Evolutionary conservation across 2,888 invertebrate genomes (phyloP).

Genomic region (Pogonocherus hispidulus): DNA sequence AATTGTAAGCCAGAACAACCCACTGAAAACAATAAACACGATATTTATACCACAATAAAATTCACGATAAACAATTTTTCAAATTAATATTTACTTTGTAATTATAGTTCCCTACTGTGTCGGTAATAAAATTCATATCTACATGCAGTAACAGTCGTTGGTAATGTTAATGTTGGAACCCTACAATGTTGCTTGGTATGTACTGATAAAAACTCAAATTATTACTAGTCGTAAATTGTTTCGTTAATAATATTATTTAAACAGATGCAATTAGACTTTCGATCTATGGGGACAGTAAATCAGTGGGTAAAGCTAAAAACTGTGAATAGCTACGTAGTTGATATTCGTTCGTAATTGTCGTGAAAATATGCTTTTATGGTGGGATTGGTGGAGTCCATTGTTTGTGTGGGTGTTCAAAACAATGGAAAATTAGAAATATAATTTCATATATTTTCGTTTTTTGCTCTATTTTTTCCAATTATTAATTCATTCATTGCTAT

Average conservation of each 20-base stretch:
- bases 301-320: background rate
- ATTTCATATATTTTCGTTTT: too few species aligned
- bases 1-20: background rate
- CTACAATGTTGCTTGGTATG: slow-evolving; percentile 29
- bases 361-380: too few species aligned
- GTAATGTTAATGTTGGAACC: background rate
- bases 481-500: too few species aligned
- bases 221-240: slow-evolving; percentile 34
- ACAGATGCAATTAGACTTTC: slow-evolving; percentile 7
- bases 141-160: background rate
- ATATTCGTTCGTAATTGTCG: background rate
- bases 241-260: slow-evolving; percentile 4
- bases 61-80: background rate
- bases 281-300: background rate
- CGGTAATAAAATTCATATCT: background rate
- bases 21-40: background rate
- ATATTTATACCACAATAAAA: background rate
- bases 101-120: background rate
- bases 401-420: too few species aligned
- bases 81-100: slow-evolving; percentile 8
- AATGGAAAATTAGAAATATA: too few species aligned
- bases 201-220: slow-evolving; percentile 29
- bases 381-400: too few species aligned
- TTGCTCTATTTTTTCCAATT: too few species aligned
- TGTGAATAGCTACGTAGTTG: background rate